Base-by-base conservation (phyloP, 2,113 vertebrate species). In the Scomber scombrus region DNA sequence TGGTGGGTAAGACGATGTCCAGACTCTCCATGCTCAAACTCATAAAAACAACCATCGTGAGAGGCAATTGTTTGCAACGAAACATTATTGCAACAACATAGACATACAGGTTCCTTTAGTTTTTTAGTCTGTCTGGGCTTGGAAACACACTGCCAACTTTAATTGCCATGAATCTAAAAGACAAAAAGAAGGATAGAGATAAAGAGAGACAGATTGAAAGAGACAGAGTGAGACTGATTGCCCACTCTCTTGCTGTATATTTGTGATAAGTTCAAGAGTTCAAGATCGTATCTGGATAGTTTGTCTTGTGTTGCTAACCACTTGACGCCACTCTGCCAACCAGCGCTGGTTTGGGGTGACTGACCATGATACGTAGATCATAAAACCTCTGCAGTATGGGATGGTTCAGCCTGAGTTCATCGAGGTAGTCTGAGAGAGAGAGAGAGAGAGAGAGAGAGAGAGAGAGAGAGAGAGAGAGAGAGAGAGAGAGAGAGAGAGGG, bases 331-430 rank as follows among this genome's bases (percentile, higher is more conserved):
- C 85, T 80, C 81, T 92, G 92, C 91, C 92, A 93, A 91, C 90
- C 79, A 79, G 79, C 4, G 12, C 87, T 91, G 92, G 93, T 93
- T 94, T 94, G 88, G 91, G 93, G 85, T 88, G 89, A 91, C 82
- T 88, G 88, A 93, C 92, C 86, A 78, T 93, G 88, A 92, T 88
- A 78, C 79, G 86, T 88, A 85, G 71, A 83, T 89, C 90, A 78
- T 94, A 94, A 94, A 92, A 93, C 77, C 85, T 84, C 81, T 0
- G 67, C 86, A 84, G 70, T 29, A 49, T 15, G 29, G 47, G 56
- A 52, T 54, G 63, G 94, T 94, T 95, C 93, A 93, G 89, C 64
- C 76, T 19, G 89, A 95, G 93, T 94, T 95, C 93, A 95, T 70
- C 34, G 71, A 83, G 73, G 84, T 85, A 86, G 71, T 46, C 54